Percentiles rank a stretch among this genome's conserved stretches.
Conservation (phyloP, 2,888 invertebrate genomes). For the Nineta flava region DNA sequence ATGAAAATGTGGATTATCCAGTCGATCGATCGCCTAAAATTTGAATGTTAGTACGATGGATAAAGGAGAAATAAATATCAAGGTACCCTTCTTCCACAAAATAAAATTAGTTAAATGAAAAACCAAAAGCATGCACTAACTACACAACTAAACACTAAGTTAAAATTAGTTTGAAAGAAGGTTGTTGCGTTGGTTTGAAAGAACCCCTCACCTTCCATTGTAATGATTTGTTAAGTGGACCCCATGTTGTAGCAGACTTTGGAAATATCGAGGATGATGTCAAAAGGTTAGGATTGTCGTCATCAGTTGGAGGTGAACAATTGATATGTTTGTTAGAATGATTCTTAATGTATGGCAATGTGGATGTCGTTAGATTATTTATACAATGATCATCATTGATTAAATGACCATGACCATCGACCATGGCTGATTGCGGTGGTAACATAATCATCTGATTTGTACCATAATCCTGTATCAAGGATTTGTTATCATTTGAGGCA, state of each 20-base stretch:
- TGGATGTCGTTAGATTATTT: conserved; percentile 23
- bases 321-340: conserved; percentile 11
- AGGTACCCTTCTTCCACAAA: too few species aligned
- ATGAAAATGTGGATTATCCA: too few species aligned
- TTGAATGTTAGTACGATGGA: too few species aligned
- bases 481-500: neutral
- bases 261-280: conserved; percentile 35
- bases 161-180: too few species aligned
- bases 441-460: neutral
- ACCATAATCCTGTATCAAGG: neutral
- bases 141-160: too few species aligned
- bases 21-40: too few species aligned
- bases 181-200: too few species aligned
- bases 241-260: conserved; percentile 46
- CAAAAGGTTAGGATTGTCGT: conserved; percentile 17
- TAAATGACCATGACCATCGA: too few species aligned
- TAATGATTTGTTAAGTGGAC: conserved; percentile 44
- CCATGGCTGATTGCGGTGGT: too few species aligned
- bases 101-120: too few species aligned
- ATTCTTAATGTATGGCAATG: conserved; percentile 30
- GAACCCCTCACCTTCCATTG: conserved; percentile 41
- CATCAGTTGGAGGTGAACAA: conserved; percentile 15
- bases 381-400: neutral
- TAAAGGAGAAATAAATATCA: too few species aligned
- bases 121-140: too few species aligned